A percentile compares a stretch with the other conserved stretches of the same genome.
phyloP scores from a whole-genome alignment of 1,140 invertebrate genomes.

The Phthorimaea operculella region DNA sequence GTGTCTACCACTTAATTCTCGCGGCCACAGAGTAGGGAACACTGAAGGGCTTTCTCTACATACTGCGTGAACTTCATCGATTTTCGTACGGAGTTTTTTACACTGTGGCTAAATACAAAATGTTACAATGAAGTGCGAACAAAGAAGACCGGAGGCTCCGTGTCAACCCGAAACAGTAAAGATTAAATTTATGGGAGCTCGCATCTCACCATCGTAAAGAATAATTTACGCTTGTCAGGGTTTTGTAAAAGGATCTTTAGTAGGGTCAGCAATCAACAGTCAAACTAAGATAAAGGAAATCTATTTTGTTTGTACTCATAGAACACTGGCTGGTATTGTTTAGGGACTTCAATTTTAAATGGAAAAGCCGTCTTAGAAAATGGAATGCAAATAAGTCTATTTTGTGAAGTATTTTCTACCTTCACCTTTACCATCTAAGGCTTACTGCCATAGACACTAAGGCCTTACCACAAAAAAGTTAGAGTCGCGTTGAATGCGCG shows the following conservation, averaged over 20 bases:
- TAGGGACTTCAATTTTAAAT: too few species aligned
- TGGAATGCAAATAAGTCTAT: too few species aligned
- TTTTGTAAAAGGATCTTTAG: constrained; percentile 1
- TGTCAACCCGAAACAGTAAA: constrained; percentile 4
- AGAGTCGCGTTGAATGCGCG: too few species aligned
- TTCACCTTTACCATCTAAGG: too few species aligned
- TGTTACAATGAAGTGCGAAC: constrained; percentile 1
- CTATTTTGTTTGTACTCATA: too few species aligned
- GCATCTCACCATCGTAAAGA: constrained; percentile 2
- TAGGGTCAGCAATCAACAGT: neutral
- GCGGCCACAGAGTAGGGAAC: neutral
- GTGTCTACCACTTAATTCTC: too few species aligned
- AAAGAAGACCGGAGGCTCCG: neutral
- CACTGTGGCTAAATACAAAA: neutral
- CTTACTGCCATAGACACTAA: too few species aligned
- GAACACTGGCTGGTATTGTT: too few species aligned
- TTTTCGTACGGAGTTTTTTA: neutral
- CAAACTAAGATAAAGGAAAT: too few species aligned
- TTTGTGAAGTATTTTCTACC: too few species aligned
- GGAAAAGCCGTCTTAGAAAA: too few species aligned
- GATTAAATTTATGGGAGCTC: constrained; percentile 4
- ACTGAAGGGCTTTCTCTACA: neutral
- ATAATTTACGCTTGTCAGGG: constrained; percentile 2
- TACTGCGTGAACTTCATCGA: neutral
- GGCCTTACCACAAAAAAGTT: too few species aligned